Conservation (phyloP, 64 coral and sea anemone species). For the Montipora capricornis region DNA sequence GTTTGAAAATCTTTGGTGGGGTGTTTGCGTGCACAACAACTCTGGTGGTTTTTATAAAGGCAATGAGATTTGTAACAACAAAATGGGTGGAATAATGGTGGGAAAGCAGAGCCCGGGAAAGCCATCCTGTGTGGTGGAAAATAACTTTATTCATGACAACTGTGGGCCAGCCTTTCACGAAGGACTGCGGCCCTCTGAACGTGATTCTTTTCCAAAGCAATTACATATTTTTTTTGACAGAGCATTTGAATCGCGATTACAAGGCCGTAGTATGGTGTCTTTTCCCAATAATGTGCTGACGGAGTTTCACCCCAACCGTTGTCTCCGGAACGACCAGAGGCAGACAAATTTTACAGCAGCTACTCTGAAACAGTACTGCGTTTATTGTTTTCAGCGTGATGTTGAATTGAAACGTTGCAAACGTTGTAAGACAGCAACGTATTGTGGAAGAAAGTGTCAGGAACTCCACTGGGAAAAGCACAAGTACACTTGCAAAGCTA, state of each 20-base stretch:
- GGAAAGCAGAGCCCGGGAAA: not conserved
- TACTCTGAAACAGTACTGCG: not conserved
- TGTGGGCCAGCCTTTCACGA: not conserved
- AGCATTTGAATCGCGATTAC: not conserved
- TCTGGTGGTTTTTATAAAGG: not conserved
- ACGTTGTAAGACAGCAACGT: constrained; percentile 37
- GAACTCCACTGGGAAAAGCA: constrained; percentile 51
- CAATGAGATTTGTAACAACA: constrained; percentile 33
- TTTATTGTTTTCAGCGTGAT: not conserved
- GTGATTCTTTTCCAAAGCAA: not conserved
- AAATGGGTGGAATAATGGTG: constrained; percentile 10
- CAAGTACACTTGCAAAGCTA: constrained; percentile 45
- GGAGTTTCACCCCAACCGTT: not conserved
- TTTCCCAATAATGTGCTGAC: not conserved
- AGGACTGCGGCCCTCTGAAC: not conserved
- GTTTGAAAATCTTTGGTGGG: constrained; percentile 26
- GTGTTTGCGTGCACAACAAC: not conserved
- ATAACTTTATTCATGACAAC: constrained; percentile 12
- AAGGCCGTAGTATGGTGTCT: too few species aligned
- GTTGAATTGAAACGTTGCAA: constrained; percentile 15
- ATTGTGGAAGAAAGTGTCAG: constrained; percentile 64
- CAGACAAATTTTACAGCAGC: not conserved
- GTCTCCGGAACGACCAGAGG: not conserved
- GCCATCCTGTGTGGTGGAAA: not conserved
- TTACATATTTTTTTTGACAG: not conserved